Evolutionary conservation across 2,113 vertebrate species (phyloP).

Genomic region (Peromyscus polionotus): DNA sequence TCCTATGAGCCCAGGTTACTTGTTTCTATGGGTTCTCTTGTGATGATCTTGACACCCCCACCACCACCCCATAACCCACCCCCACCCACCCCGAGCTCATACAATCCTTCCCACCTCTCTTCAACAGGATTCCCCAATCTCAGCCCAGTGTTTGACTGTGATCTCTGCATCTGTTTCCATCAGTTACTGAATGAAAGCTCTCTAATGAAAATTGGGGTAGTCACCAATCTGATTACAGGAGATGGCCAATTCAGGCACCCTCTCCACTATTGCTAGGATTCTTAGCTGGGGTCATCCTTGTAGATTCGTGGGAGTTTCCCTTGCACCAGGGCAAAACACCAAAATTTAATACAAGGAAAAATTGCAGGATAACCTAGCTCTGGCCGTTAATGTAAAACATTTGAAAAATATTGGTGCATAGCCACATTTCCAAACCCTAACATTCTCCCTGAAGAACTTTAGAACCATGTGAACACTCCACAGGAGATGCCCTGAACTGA

Average conservation of each 20-base stretch:
- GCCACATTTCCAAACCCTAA: neutral
- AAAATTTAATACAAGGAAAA: slow-evolving; percentile 6
- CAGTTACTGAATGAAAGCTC: neutral
- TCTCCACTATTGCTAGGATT: neutral
- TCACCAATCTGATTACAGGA: neutral
- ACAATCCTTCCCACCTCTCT: too few species aligned
- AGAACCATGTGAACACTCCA: too few species aligned
- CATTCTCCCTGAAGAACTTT: neutral
- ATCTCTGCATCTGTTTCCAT: neutral
- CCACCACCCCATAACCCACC: too few species aligned
- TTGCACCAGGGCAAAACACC: neutral
- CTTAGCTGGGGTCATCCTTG: neutral
- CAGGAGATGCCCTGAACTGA: neutral
- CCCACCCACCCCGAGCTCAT: too few species aligned
- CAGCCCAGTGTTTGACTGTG: too few species aligned
- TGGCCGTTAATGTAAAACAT: neutral
- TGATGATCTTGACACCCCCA: too few species aligned
- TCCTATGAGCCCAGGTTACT: neutral
- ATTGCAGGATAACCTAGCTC: neutral
- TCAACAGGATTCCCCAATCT: too few species aligned
- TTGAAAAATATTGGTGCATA: neutral
- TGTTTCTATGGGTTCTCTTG: neutral
- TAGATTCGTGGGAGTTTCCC: neutral
- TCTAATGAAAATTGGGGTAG: neutral
- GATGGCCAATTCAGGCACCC: neutral